Conservation (phyloP, 2,888 invertebrate genomes). For the Eledona agricola region DNA sequence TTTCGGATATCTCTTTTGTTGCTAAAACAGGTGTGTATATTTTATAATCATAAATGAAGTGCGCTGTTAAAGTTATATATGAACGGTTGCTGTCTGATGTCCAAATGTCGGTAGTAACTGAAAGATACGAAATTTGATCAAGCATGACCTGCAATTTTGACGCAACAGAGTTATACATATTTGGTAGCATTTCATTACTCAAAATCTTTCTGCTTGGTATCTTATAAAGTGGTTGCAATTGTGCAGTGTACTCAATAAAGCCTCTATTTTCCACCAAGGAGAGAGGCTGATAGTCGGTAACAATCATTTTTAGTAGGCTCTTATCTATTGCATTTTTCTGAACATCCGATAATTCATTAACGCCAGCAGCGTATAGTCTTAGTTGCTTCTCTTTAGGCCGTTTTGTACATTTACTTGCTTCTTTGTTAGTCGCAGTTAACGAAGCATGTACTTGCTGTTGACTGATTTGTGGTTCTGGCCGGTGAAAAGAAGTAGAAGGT, state of each 20-base stretch:
- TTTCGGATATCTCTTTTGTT: too few relatives aligned
- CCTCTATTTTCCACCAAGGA: constrained; percentile 47
- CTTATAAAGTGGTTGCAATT: constrained; percentile 42
- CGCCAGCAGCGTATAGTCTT: constrained; percentile 4
- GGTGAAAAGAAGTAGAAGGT: neutral
- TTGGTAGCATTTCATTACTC: constrained; percentile 38
- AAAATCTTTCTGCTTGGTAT: constrained; percentile 39
- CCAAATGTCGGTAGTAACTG: constrained; percentile 50
- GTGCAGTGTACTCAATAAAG: constrained; percentile 42
- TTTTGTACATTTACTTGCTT: constrained; percentile 11
- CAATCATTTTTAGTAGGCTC: constrained; percentile 41
- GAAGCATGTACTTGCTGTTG: too few relatives aligned
- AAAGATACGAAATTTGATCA: constrained; percentile 34
- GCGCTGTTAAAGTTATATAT: constrained; percentile 45
- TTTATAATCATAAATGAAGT: constrained; percentile 44
- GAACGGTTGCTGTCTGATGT: constrained; percentile 44
- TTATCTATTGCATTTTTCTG: constrained; percentile 25
- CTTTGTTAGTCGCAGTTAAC: too few relatives aligned
- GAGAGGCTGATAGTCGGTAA: constrained; percentile 43
- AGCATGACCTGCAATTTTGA: constrained; percentile 38
- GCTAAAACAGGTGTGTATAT: constrained; percentile 36
- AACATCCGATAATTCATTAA: constrained; percentile 3
- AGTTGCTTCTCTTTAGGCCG: constrained; percentile 1
- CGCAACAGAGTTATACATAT: constrained; percentile 30
- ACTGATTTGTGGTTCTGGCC: too few relatives aligned